Evolutionary conservation across 1,140 invertebrate species (phyloP).

Genomic region (Drosophila ogumai): DNA sequence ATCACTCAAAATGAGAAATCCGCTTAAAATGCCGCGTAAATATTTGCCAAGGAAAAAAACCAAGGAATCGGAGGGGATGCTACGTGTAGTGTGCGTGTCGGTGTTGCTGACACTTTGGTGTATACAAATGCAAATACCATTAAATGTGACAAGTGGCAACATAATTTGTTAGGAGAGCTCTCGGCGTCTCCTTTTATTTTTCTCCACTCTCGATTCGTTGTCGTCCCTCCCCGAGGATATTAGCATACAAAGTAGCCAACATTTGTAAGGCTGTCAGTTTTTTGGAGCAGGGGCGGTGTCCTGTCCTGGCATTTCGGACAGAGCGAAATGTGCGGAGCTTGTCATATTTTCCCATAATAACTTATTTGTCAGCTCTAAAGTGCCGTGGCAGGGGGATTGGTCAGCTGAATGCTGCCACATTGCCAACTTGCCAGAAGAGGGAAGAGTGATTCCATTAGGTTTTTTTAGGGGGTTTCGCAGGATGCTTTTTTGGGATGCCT

Average conservation of each 20-base stretch:
- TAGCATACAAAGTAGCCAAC: conserved; percentile 76
- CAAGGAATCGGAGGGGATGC: conserved; percentile 10
- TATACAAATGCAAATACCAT: conserved; percentile 83
- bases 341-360: conserved; percentile 81
- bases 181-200: conserved; percentile 24
- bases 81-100: conserved; percentile 49
- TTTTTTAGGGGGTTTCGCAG: neutral
- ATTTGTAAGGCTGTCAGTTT: conserved; percentile 56
- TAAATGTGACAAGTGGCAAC: conserved; percentile 84
- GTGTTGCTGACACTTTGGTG: conserved; percentile 78
- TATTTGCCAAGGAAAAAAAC: conserved; percentile 76
- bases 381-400: conserved; percentile 37
- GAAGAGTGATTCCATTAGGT: neutral
- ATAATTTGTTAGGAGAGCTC: conserved; percentile 78
- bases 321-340: conserved; percentile 55
- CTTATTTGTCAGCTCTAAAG: conserved; percentile 57
- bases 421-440: conserved; percentile 19
- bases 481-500: neutral
- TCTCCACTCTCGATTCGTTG: conserved; percentile 14
- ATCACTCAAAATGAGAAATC: conserved; percentile 83
- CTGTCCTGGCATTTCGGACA: conserved; percentile 13
- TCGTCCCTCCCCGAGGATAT: conserved; percentile 47
- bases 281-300: neutral
- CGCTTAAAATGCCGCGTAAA: conserved; percentile 82
- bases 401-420: conserved; percentile 44